Percentiles rank a stretch among this genome's conserved stretches.
Conservation (phyloP, 2,113 vertebrate genomes). For the Paramisgurnus dabryanus region DNA sequence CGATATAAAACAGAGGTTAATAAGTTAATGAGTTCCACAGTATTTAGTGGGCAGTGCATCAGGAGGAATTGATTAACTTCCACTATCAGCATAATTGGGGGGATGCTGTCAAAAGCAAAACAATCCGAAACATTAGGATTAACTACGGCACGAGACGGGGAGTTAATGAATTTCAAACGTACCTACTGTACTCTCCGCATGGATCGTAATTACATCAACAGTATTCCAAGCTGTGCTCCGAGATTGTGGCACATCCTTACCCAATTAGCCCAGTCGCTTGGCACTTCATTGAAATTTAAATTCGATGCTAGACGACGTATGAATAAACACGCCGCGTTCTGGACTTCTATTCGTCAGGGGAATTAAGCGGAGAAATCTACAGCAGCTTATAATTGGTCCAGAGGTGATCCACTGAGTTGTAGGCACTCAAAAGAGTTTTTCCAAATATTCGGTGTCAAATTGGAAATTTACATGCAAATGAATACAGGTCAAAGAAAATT, state of each 20-base stretch:
- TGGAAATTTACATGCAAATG: constrained; percentile 76
- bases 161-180: constrained; percentile 81
- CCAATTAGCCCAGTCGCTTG: constrained; percentile 79
- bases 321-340: constrained; percentile 67
- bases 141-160: constrained; percentile 57
- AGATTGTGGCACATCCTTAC: constrained; percentile 68
- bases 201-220: constrained; percentile 79
- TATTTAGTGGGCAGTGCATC: constrained; percentile 66
- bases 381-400: constrained; percentile 78
- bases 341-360: constrained; percentile 72
- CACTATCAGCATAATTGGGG: constrained; percentile 62
- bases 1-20: constrained; percentile 59
- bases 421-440: constrained; percentile 44
- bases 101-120: constrained; percentile 50
- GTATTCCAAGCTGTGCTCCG: constrained; percentile 72
- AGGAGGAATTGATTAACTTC: constrained; percentile 70
- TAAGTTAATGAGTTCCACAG: constrained; percentile 61
- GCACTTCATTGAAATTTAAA: constrained; percentile 66
- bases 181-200: constrained; percentile 66
- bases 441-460: constrained; percentile 67
- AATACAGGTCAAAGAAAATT: constrained; percentile 77
- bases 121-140: constrained; percentile 63
- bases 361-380: constrained; percentile 69
- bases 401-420: constrained; percentile 74
- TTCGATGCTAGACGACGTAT: constrained; percentile 71